phyloP scores from a whole-genome alignment of 2,113 vertebrate genomes.

The Paralichthys olivaceus region DNA sequence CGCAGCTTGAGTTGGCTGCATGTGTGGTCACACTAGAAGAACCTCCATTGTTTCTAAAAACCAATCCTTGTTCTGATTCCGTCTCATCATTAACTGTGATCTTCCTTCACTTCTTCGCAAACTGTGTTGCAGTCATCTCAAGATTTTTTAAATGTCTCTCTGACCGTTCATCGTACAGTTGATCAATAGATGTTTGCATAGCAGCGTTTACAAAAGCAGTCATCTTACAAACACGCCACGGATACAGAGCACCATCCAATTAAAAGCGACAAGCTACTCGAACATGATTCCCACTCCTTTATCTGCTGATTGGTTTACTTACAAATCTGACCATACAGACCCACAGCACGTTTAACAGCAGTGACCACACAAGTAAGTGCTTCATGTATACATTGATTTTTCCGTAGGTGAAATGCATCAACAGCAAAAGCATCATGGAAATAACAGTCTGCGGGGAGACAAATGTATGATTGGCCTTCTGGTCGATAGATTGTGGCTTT shows the following conservation, averaged over 20 bases:
- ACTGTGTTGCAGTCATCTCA: no score
- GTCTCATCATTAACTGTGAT: no score
- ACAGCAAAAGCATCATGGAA: constrained; percentile 64
- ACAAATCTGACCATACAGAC: constrained; percentile 42
- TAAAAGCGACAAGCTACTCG: background rate
- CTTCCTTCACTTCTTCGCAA: no score
- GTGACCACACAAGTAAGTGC: constrained; percentile 47
- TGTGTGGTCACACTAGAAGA: no score
- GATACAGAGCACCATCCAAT: background rate
- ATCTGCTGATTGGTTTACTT: constrained; percentile 45
- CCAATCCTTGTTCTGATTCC: no score
- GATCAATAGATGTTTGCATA: background rate
- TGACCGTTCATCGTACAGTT: background rate
- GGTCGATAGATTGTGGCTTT: constrained; percentile 67
- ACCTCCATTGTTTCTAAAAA: no score
- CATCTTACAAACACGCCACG: no score
- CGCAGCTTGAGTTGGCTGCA: no score
- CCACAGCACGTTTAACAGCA: constrained; percentile 38
- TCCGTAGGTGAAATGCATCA: constrained; percentile 63
- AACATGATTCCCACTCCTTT: constrained; percentile 20
- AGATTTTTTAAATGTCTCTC: no score
- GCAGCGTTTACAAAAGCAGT: no score
- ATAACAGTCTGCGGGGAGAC: constrained; percentile 46
- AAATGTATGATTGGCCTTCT: constrained; percentile 43
- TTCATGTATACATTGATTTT: constrained; percentile 57